phyloP scores from a whole-genome alignment of 1,140 invertebrate genomes.

The Gonatopus flavifemur region DNA sequence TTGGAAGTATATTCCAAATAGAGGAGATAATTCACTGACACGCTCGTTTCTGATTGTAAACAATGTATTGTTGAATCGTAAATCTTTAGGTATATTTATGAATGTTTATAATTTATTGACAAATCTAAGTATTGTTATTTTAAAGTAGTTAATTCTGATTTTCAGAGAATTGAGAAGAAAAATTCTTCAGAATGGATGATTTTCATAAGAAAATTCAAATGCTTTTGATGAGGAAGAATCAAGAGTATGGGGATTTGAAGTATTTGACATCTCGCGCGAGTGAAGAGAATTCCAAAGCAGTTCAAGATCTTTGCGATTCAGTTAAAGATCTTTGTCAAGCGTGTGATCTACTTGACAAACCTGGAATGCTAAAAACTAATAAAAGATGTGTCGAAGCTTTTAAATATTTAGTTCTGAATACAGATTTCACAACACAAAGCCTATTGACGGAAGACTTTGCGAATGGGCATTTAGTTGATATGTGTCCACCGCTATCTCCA shows the following conservation, averaged over 20 bases:
- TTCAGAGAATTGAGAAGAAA: too few relatives aligned
- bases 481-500: slow-evolving; percentile 46
- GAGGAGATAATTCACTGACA: too few relatives aligned
- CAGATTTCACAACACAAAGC: slow-evolving; percentile 41
- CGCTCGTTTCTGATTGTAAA: too few relatives aligned
- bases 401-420: slow-evolving; percentile 46
- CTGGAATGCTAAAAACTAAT: slow-evolving; percentile 14
- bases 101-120: background rate
- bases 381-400: slow-evolving; percentile 26
- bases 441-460: slow-evolving; percentile 36
- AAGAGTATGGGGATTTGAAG: slow-evolving; percentile 31
- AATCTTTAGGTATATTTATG: background rate
- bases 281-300: slow-evolving; percentile 26
- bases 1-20: too few relatives aligned
- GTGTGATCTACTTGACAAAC: slow-evolving; percentile 14
- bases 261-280: slow-evolving; percentile 40
- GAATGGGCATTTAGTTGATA: slow-evolving; percentile 41
- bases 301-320: slow-evolving; percentile 31
- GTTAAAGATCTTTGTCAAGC: slow-evolving; percentile 24
- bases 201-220: slow-evolving; percentile 37
- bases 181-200: slow-evolving; percentile 31
- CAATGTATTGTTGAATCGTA: too few relatives aligned
- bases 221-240: slow-evolving; percentile 35
- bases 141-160: too few relatives aligned
- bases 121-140: too few relatives aligned